phyloP scores from a whole-genome alignment of 2,797 vertebrate species.

The Cygnus olor region DNA sequence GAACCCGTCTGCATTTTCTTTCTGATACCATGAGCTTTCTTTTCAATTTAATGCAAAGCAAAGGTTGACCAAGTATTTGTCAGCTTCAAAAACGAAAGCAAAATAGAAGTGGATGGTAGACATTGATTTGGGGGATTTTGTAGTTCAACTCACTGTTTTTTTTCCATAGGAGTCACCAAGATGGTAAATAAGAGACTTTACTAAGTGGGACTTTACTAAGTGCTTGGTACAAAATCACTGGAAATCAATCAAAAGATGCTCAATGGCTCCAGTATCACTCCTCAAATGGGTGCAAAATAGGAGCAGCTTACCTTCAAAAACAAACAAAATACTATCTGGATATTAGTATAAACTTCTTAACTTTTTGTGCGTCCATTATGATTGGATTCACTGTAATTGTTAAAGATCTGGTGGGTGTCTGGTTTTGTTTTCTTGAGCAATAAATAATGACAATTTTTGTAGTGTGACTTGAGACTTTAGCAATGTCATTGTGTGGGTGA shows the following conservation, averaged over 20 bases:
- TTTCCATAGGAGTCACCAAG: neutral
- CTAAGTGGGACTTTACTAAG: neutral
- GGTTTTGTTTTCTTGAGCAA: neutral
- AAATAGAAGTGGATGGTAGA: neutral
- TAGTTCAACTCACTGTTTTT: neutral
- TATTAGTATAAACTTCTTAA: neutral
- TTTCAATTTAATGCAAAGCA: neutral
- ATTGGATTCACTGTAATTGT: neutral
- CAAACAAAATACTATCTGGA: neutral
- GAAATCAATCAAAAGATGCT: neutral
- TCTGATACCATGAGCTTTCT: neutral
- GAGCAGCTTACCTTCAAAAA: neutral
- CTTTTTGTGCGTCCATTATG: fast-evolving
- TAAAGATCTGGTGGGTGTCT: neutral
- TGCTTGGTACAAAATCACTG: neutral
- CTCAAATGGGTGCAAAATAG: neutral
- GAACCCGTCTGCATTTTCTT: neutral
- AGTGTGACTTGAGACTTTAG: neutral
- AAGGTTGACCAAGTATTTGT: neutral
- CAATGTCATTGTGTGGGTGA: neutral
- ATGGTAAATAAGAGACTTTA: neutral
- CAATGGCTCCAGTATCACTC: neutral
- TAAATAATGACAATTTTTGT: neutral
- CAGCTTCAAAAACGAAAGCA: neutral
- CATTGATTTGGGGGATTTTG: neutral